Conservation (phyloP, 2,113 vertebrate genomes). For the Orthonyx spaldingii region DNA sequence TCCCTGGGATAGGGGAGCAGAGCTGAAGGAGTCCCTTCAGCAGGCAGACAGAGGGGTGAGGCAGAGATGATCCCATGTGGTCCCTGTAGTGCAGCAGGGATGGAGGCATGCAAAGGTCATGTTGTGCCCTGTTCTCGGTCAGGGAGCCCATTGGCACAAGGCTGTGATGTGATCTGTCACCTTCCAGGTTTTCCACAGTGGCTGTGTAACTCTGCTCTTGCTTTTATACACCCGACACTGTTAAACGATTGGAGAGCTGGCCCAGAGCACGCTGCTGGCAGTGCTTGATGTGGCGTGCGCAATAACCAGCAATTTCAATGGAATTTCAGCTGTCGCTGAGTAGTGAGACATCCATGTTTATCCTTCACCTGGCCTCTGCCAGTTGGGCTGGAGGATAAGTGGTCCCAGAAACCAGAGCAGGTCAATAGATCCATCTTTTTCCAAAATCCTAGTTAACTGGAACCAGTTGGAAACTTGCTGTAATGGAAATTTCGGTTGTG, state of each 20-base stretch:
- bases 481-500: conserved; percentile 7
- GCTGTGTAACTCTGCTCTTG: not conserved
- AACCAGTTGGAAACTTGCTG: conserved; percentile 36
- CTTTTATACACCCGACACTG: not conserved
- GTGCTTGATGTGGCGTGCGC: not conserved
- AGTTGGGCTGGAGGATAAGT: conserved; percentile 30
- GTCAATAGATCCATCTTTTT: not conserved
- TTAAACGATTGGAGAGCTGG: not conserved
- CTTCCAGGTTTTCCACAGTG: not conserved
- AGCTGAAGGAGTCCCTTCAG: not conserved
- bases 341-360: not conserved
- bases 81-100: not conserved
- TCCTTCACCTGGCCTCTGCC: conserved; percentile 44
- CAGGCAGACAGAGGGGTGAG: fast-evolving
- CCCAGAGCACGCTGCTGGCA: not conserved
- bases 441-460: conserved; percentile 35
- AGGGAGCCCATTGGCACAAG: not conserved
- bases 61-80: not conserved
- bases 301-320: not conserved
- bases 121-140: fast-evolving
- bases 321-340: not conserved
- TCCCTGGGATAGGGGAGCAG: not conserved
- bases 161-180: not conserved
- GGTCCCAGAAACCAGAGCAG: conserved; percentile 36
- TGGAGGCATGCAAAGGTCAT: fast-evolving